Evolutionary conservation across 2,113 vertebrate genomes (phyloP).

Genomic region (Myotis brandtii): DNA sequence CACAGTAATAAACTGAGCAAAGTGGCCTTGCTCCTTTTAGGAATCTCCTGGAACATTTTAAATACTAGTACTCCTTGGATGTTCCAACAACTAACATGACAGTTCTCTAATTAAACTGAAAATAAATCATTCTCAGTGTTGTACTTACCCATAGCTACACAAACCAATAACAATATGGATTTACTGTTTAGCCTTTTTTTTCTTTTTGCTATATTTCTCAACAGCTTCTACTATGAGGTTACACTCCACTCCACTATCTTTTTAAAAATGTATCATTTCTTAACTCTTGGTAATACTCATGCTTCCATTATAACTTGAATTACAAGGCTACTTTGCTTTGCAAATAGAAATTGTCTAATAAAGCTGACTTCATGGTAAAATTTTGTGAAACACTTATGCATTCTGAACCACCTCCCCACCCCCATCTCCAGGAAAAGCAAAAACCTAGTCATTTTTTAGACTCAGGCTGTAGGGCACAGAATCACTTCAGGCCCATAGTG

Average conservation of each 20-base stretch:
- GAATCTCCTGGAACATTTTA: constrained; percentile 5
- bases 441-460: not conserved
- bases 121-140: not conserved
- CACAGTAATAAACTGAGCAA: constrained; percentile 17
- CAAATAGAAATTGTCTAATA: constrained; percentile 19
- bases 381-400: not conserved
- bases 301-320: constrained; percentile 39
- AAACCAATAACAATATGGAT: not conserved
- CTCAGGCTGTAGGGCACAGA: not conserved
- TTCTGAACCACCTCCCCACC: not conserved
- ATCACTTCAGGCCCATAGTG: not conserved
- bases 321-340: constrained; percentile 12
- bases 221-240: not conserved
- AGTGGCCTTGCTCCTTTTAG: constrained; percentile 24
- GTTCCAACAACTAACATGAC: not conserved
- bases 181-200: not conserved
- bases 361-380: not conserved
- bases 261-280: constrained; percentile 28
- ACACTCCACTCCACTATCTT: not conserved
- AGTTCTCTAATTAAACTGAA: not conserved
- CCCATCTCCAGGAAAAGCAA: not conserved
- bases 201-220: constrained; percentile 7
- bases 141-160: not conserved
- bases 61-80: not conserved
- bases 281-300: not conserved